phyloP scores from a whole-genome alignment of 2,113 vertebrate species.

The Myrmecobius fasciatus region DNA sequence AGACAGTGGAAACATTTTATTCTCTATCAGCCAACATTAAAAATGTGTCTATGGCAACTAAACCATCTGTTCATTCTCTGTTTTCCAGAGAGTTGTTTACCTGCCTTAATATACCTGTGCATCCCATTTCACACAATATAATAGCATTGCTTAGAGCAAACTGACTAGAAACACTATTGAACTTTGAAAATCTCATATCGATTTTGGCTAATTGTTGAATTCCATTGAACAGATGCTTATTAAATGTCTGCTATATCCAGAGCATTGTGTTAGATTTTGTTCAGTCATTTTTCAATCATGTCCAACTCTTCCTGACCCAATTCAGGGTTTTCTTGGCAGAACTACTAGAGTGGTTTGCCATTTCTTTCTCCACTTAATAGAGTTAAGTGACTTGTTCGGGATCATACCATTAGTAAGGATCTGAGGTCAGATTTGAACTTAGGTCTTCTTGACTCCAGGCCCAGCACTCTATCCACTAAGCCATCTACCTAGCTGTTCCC shows the following conservation, averaged over 20 bases:
- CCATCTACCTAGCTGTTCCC: neutral
- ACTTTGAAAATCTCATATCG: neutral
- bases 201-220: neutral
- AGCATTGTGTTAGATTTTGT: neutral
- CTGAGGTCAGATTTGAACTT: no score
- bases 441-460: neutral
- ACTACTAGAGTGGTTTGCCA: neutral
- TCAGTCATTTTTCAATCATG: neutral
- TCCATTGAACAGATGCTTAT: neutral
- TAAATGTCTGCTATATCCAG: neutral
- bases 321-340: neutral
- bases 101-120: slow-evolving; percentile 35
- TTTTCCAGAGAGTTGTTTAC: slow-evolving; percentile 42
- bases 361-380: neutral
- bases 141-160: slow-evolving; percentile 6
- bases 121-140: slow-evolving; percentile 46
- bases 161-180: slow-evolving; percentile 7
- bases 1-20: slow-evolving; percentile 4
- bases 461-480: neutral
- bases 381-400: neutral
- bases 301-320: neutral
- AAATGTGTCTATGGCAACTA: slow-evolving; percentile 42
- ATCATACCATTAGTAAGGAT: neutral
- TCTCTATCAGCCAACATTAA: slow-evolving; percentile 28
- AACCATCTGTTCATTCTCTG: slow-evolving; percentile 52